phyloP scores from a whole-genome alignment of 2,888 invertebrate species.

The Dendrolimus houi region DNA sequence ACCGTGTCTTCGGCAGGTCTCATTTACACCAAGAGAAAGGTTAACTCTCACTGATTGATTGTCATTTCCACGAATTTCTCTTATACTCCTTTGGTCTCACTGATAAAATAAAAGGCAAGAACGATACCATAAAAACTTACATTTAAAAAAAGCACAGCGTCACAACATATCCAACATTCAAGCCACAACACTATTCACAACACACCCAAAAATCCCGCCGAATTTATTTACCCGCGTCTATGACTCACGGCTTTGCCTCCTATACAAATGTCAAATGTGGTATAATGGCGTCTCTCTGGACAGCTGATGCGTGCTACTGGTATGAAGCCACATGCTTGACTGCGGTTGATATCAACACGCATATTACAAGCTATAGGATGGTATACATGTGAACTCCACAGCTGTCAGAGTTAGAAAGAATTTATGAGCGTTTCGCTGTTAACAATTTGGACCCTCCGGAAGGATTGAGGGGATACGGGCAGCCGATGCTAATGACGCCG shows the following conservation, averaged over 20 bases:
- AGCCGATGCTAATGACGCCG: conserved; percentile 7
- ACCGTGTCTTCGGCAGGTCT: no score
- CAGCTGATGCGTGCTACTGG: conserved; percentile 42
- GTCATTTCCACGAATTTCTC: no score
- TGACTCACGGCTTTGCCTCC: background rate
- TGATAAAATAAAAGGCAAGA: no score
- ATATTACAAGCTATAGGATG: conserved; percentile 36
- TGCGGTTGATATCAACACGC: conserved; percentile 32
- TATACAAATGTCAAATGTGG: conserved; percentile 26
- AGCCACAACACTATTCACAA: conserved; percentile 20
- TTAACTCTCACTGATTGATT: no score
- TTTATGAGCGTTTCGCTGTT: conserved; percentile 51
- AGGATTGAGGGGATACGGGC: conserved; percentile 29
- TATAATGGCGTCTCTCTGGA: conserved; percentile 31
- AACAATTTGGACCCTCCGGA: conserved; percentile 55
- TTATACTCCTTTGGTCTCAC: no score
- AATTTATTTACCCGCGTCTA: no score
- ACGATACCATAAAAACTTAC: conserved; percentile 20
- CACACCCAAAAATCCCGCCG: conserved; percentile 17
- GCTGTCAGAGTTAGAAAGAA: conserved; percentile 70
- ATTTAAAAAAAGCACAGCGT: conserved; percentile 29
- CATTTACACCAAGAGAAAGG: no score
- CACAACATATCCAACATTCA: conserved; percentile 19
- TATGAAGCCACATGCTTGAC: conserved; percentile 43
- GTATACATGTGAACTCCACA: conserved; percentile 52